Base-by-base conservation (phyloP, 2,113 vertebrate species). In the Pomatorhinus ruficollis region DNA sequence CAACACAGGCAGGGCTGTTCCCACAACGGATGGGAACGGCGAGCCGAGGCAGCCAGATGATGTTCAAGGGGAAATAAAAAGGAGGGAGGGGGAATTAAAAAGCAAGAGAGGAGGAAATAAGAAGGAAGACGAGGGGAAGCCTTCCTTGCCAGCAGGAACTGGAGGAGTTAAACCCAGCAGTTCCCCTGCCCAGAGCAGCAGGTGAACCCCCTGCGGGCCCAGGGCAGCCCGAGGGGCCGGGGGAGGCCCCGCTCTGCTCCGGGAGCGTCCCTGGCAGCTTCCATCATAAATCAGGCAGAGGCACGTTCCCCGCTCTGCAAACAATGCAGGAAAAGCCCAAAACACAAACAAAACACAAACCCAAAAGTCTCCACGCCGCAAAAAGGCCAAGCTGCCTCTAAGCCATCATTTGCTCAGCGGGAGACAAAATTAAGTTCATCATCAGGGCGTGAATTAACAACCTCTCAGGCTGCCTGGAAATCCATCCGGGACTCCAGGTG, bases 391-490 rank as follows among this genome's bases (percentile, higher is more conserved):
- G 83, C 53, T 71, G 80, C 95, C 97, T 94, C 93, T n/a, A 37
- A 90, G 74, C 79, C 65, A 39, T 87, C 92, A 74, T 90, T 95
- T 92, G 89, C 97, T 93, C 95, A 75, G 93, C 78, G 30, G 90
- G 96, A 95, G 95, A 92, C 94, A 96, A 94, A 97, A 97, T 95
- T 92, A 97, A 91, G 93, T 92, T 95, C 83, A 92, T 97, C 90
- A 94, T 84, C 95, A 77, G 96, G 95, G 97, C 28, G 76, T 92
- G 94, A 97, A 97, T 95, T 95, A 97, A 94, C 80, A 56, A 92
- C 86, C 95, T 94, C 95, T 92, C 69, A 22, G 22, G 78, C 96
- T 87, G 93, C 95, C 94, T 85, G 87, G 95, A 95, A 91, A 95
- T 81, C 95, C 94, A 65, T 37, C 64, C 37, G 76, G 96, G 95